Base-by-base conservation (phyloP, 2,797 vertebrate genomes). In the Toxotes lorentzi region DNA sequence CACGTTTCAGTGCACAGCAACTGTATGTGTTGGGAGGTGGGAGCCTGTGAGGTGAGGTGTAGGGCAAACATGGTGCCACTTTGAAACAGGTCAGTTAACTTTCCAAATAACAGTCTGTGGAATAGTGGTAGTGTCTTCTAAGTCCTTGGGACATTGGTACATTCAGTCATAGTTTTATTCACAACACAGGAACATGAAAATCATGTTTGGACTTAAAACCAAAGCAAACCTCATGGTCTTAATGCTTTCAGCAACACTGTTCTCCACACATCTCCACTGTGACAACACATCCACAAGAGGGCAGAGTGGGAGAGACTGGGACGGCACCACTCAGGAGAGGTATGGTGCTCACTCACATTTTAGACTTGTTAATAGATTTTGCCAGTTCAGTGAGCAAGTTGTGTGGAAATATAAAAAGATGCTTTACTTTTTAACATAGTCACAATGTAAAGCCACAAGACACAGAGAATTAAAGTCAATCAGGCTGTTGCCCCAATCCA, bases 201-300 rank as follows among this genome's bases (percentile, higher is more conserved):
- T n/a, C 3, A 0, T 8, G 23, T 0, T 1, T 10, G n/a, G 10
- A 0, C 4, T 45, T 19, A 35, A 27, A 65, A 14, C 11, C 3
- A 50, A 60, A 51, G n/a, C 17, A 30, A 17, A 50, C 3, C 21
- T 14, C 6, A 2, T 32, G 1, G 9, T 68, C 38, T 50, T 53
- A 35, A 66, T 17, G 3, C 4, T 19, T 32, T 30, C 32, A 19
- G 7, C 16, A 7, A 47, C 7, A 45, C 1, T n/a, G n/a, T n/a
- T n/a, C n/a, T n/a, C n/a, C n/a, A n/a, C n/a, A n/a, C n/a, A 21
- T 40, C 16, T 11, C 30, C 57, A 72, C 2, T 73, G 3, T 73
- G 30, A 41, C 30, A 40, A 14, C 2, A 40, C 14, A 61, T 63
- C 81, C 89, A 86, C 87, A n/a, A 89, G 89, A 76, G 81, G 84